Percentiles rank a stretch among this genome's conserved stretches.
These are phyloP conservation scores for Hermaeophaga mercurialis DNA, from an alignment of 2,888 invertebrate species.

Conservation along the genomic window DNA sequence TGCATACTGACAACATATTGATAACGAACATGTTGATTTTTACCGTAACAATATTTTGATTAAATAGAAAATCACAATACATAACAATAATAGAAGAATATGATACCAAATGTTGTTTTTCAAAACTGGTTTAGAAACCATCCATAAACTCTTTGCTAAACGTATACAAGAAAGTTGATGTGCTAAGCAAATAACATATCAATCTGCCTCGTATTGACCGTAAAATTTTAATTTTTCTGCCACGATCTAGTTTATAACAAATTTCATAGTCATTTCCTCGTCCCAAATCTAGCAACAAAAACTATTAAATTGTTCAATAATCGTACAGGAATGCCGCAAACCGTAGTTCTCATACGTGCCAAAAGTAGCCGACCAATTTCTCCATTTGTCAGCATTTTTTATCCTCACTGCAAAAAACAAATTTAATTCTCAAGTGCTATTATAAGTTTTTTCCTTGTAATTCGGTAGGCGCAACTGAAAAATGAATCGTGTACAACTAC, in stretches of 20 bases:
- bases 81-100: no score
- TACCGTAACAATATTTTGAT: no score
- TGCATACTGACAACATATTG: no score
- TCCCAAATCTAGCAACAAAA: slow-evolving; percentile 15
- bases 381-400: slow-evolving; percentile 8
- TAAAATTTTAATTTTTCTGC: no score
- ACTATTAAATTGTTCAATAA: slow-evolving; percentile 17
- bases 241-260: not conserved
- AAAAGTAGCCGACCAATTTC: not conserved
- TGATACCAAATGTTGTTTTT: no score
- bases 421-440: not conserved
- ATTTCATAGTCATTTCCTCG: not conserved
- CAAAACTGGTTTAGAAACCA: no score
- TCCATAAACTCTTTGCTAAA: no score
- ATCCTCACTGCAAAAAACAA: not conserved
- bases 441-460: not conserved
- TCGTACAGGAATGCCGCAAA: slow-evolving; percentile 36
- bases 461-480: not conserved
- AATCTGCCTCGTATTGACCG: no score
- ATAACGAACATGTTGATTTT: no score
- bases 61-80: no score
- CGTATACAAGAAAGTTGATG: no score
- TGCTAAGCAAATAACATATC: no score
- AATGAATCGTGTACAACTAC: not conserved
- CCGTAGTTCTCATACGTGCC: slow-evolving; percentile 42